phyloP scores from a whole-genome alignment of 2,113 vertebrate genomes.

The Pyxicephalus adspersus region DNA sequence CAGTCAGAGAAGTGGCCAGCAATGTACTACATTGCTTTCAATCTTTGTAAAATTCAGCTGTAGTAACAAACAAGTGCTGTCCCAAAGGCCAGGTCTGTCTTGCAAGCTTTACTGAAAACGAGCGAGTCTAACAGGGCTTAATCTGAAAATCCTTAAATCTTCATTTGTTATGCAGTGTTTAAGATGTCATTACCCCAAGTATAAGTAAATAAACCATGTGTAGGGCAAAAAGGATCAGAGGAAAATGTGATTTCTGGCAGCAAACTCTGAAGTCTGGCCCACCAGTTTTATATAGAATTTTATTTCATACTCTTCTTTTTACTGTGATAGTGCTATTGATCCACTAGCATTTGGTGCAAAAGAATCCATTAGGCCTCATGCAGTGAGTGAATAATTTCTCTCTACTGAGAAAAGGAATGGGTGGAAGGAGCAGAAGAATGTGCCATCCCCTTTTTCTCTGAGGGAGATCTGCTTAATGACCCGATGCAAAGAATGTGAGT shows the following conservation, averaged over 20 bases:
- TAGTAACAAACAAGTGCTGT: no score
- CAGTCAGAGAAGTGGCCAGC: no score
- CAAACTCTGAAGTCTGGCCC: neutral
- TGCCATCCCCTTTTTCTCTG: conserved; percentile 39
- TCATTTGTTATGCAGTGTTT: neutral
- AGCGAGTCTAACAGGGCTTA: neutral
- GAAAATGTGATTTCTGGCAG: conserved; percentile 20
- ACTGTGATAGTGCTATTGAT: conserved; percentile 48
- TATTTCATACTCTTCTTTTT: conserved; percentile 27
- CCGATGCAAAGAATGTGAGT: conserved; percentile 23
- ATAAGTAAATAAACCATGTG: conserved; percentile 20
- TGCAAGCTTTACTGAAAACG: neutral
- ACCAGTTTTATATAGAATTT: conserved; percentile 38
- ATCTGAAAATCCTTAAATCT: conserved; percentile 5
- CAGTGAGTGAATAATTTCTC: conserved; percentile 32
- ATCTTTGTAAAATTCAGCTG: no score
- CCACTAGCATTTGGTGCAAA: conserved; percentile 29
- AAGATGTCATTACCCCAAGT: neutral
- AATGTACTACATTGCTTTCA: no score
- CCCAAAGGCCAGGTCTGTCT: neutral
- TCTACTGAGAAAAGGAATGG: conserved; percentile 33
- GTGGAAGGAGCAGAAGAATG: conserved; percentile 45
- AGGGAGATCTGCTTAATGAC: conserved; percentile 54
- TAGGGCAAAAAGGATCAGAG: conserved; percentile 1
- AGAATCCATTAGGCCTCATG: conserved; percentile 42